Evolutionary conservation across 2,888 invertebrate species (phyloP), one percentile per base, ranked within the genome.

Genomic region (Melanostoma scalare): DNA sequence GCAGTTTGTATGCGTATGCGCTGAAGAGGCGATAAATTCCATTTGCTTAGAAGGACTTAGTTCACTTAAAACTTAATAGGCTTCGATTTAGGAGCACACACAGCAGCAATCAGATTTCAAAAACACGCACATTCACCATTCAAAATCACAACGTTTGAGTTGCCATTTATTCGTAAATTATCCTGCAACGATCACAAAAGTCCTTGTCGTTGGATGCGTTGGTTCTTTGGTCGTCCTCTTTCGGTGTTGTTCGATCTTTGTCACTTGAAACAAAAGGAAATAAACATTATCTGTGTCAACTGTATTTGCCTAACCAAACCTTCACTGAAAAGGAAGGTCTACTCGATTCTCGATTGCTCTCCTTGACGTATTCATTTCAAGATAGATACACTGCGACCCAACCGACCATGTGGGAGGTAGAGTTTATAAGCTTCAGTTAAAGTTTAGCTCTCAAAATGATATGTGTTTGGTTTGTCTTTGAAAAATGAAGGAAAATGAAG

Each of bases 141-240:
- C 31, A 46, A 44, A 81, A 81, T 76, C 76, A 67, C 53, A 72
- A 48, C 38, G 44, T 10, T 48, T 65, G 58, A 77, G 55, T 77
- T 61, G 60, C 42, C 67, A 78, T 73, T 67, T 78, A 67, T 72
- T 50, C 55, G 81, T 81, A 76, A 81, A 81, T 76, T 81, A 81
- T 81, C 77, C 71, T 60, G 40, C 76, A 71, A 40, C 36, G 65
- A 46, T 50, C 67, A 67, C 68, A 67, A 81, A 61, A 61, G 60
- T 65, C 33, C 31, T 38, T 6, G 9, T 3, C 36, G 10, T 42
- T 33, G 35, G 10, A 40, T 44, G 20, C 58, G 36, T 36, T 33
- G 38, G 68, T n/a, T 35, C 63, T 56, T 30, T 74, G 67, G 61
- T 56, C 8, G 36, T 38, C 48, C 48, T 63, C 38, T 10, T 63